Percentiles rank a stretch among this genome's conserved stretches.
Evolutionary conservation across 1,140 invertebrate species (phyloP).

Genomic region (Camponotus vicinus): DNA sequence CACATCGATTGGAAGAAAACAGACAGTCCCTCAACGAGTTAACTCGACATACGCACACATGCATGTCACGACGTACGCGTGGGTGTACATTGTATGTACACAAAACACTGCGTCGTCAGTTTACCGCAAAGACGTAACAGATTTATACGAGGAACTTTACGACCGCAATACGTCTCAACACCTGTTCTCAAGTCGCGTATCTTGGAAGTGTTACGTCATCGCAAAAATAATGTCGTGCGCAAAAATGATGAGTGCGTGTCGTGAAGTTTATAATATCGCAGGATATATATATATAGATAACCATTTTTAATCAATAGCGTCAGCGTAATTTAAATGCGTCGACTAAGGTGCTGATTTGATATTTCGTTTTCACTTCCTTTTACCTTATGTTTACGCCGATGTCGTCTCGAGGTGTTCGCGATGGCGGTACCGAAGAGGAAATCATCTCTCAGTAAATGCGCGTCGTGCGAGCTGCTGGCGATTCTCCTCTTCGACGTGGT

Average conservation of each 20-base stretch:
- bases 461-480: constrained; percentile 19
- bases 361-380: neutral
- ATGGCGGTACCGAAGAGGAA: constrained; percentile 32
- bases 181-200: neutral
- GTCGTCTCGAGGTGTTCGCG: neutral
- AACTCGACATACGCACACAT: constrained; percentile 11
- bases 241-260: neutral
- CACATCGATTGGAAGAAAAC: constrained; percentile 11
- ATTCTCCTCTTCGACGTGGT: constrained; percentile 19
- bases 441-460: constrained; percentile 23
- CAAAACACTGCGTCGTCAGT: neutral
- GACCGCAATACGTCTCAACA: constrained; percentile 5
- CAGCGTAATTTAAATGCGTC: neutral
- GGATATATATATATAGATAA: neutral
- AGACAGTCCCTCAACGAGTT: neutral
- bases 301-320: neutral
- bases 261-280: neutral
- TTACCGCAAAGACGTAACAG: constrained; percentile 43
- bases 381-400: constrained; percentile 51
- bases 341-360: neutral
- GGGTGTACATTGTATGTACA: too few species aligned
- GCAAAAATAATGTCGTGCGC: too few species aligned
- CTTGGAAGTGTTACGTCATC: neutral
- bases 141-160: constrained; percentile 31
- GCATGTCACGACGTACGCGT: neutral